Base-by-base conservation (phyloP, 2,797 vertebrate species). In the Tiaroga cobitis region DNA sequence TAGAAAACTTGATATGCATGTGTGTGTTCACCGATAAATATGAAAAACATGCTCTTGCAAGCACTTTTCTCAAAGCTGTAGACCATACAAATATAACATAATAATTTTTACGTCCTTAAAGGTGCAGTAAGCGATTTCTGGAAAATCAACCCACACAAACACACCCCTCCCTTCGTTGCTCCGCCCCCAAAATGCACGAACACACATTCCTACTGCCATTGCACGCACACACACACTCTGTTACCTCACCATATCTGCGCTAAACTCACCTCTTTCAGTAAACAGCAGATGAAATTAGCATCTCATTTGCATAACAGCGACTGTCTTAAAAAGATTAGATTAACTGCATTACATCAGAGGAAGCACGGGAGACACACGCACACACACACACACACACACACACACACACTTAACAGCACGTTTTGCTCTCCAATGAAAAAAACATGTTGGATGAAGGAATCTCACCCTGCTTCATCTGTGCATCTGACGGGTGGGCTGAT, bases 301-400 rank as follows among this genome's bases (percentile, higher is more conserved):
- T 94, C 90, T 94, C 90, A 94, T 95, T 94, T 94, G 93, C 94
- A 94, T 94, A 94, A 92, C 92, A 92, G 89, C 85, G 86, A 91
- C 91, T 88, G 88, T 90, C 88, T 90, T 94, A 93, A 93, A 94
- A 93, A 90, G 91, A 94, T 92, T 92, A 93, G 94, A 93, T 94
- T 93, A 95, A 95, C 94, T 93, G 94, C 91, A 86, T 94, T 93
- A 94, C 92, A 94, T 93, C 93, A 93, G 92, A 94, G 90, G 90
- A 90, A 87, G 77, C 68, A 89, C 85, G 81, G 56, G 37, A 80
- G 26, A 46, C 24, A 24, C 9, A 10, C n/a, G n/a, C n/a, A n/a
- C n/a, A n/a, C n/a, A n/a, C n/a, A n/a, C 59, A 54, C 74, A 61
- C 16, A 39, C n/a, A 75, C 65, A 61, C 63, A n/a, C 59, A 54